Percentiles rank a stretch among this genome's conserved stretches.
phyloP scores from a whole-genome alignment of 2,113 vertebrate species.

The Hipposideros armiger region DNA sequence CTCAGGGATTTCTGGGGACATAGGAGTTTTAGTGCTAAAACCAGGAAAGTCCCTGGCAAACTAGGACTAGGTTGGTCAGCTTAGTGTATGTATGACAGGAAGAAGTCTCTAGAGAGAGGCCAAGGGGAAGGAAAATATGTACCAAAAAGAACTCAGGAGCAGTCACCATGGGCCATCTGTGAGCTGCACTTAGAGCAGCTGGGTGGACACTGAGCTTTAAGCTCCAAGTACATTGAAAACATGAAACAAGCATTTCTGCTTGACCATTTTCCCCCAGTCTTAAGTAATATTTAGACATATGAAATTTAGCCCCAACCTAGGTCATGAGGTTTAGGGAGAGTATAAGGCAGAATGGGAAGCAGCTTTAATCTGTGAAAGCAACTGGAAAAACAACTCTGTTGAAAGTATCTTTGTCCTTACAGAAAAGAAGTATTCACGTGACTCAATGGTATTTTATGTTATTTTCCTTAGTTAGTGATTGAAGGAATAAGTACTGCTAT shows the following conservation, averaged over 20 bases:
- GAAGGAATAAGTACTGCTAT: constrained; percentile 10
- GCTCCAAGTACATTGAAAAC: background rate
- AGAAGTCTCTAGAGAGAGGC: background rate
- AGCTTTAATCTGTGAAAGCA: constrained; percentile 62
- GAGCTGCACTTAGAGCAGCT: background rate
- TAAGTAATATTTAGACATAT: background rate
- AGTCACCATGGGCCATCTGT: background rate
- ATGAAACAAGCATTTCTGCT: background rate
- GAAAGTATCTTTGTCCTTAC: background rate
- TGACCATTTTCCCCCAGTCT: background rate
- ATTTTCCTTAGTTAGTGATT: constrained; percentile 38
- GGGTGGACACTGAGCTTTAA: background rate
- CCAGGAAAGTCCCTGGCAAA: background rate
- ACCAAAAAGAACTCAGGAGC: background rate
- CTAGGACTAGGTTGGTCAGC: background rate
- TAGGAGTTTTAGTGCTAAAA: background rate
- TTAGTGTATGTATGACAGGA: background rate
- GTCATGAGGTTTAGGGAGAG: background rate
- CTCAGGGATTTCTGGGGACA: background rate
- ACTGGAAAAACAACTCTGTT: constrained; percentile 40
- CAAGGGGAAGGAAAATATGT: background rate
- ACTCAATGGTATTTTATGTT: background rate
- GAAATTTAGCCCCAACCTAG: background rate
- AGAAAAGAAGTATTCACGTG: constrained; percentile 47
- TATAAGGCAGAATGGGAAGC: background rate